Conservation (phyloP, 2,797 vertebrate species). For the Catostomus latipinnis region DNA sequence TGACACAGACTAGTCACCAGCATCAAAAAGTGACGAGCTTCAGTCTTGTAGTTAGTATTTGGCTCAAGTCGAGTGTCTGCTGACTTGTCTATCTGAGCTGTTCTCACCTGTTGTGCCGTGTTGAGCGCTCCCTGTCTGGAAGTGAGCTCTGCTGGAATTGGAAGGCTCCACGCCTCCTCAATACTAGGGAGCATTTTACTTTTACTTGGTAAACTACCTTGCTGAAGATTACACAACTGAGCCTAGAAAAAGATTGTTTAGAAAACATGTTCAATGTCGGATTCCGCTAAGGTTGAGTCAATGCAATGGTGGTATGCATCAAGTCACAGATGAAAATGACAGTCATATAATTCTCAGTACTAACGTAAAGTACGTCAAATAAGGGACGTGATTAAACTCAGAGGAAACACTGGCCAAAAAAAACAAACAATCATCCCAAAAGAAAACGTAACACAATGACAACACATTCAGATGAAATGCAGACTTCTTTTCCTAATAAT, state of each 20-base stretch:
- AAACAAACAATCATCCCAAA: conserved; percentile 5
- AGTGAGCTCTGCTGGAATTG: conserved; percentile 99
- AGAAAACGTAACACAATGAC: conserved; percentile 20
- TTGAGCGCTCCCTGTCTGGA: conserved; percentile 99
- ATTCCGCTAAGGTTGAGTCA: conserved; percentile 44
- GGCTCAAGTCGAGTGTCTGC: conserved; percentile 53
- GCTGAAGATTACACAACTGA: conserved; percentile 99
- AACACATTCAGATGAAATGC: neutral
- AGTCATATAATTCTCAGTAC: conserved; percentile 19
- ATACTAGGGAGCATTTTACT: conserved; percentile 99
- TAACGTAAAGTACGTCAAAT: conserved; percentile 29
- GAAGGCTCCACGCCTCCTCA: conserved; percentile 99
- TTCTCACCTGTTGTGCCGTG: conserved; percentile 99
- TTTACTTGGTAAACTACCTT: conserved; percentile 99
- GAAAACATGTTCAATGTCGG: conserved; percentile 73
- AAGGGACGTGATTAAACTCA: conserved; percentile 10
- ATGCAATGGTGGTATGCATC: conserved; percentile 53
- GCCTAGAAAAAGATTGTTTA: conserved; percentile 97
- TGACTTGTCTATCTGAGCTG: conserved; percentile 76
- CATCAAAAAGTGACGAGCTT: too few species aligned
- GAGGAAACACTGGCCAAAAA: neutral
- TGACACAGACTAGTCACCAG: too few species aligned
- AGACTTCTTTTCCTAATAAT: conserved; percentile 16
- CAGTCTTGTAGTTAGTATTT: too few species aligned
- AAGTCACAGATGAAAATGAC: conserved; percentile 57